A percentile compares a stretch with the other conserved stretches of the same genome.
phyloP scores from a whole-genome alignment of 2,797 vertebrate genomes.

The Artibeus lituratus region DNA sequence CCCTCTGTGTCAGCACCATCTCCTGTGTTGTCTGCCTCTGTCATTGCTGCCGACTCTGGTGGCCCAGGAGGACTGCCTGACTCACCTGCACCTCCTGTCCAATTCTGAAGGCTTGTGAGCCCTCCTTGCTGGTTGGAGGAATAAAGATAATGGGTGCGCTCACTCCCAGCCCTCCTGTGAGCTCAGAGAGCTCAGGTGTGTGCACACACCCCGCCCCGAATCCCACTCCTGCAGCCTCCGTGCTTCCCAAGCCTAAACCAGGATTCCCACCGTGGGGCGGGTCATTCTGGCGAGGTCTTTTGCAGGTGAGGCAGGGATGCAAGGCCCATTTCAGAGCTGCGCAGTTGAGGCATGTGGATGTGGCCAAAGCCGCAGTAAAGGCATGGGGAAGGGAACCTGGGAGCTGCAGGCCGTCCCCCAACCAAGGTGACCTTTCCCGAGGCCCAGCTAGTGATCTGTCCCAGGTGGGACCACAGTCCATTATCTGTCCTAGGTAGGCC shows the following conservation, averaged over 20 bases:
- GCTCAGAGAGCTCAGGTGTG: background rate
- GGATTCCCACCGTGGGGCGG: background rate
- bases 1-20: background rate
- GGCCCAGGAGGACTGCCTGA: background rate
- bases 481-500: accelerated
- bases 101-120: background rate
- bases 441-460: background rate
- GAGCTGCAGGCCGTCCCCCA: background rate
- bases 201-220: accelerated
- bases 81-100: background rate
- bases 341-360: background rate
- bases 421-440: background rate
- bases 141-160: background rate
- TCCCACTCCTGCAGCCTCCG: background rate
- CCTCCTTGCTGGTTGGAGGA: background rate
- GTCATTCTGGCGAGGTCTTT: background rate
- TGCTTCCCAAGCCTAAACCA: background rate
- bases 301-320: background rate
- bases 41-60: background rate
- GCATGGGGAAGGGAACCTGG: background rate
- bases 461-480: background rate
- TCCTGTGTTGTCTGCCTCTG: background rate
- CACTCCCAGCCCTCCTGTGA: background rate
- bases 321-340: background rate
- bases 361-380: background rate